Conservation (phyloP, 2,797 vertebrate genomes). For the Morelia viridis region DNA sequence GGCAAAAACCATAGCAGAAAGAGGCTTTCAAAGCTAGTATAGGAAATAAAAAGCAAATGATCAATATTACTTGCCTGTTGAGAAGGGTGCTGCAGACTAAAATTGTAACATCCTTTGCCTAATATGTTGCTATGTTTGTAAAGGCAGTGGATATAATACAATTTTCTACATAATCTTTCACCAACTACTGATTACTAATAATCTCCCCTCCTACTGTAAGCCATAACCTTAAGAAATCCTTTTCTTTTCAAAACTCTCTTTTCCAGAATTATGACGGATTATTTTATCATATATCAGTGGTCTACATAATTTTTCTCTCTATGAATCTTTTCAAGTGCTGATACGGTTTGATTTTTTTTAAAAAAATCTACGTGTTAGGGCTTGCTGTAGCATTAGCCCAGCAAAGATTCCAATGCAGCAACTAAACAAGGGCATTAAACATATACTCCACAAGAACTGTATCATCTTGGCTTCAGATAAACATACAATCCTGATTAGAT, state of each 20-base stretch:
- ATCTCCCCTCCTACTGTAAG: slow-evolving; percentile 37
- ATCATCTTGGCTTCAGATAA: no score
- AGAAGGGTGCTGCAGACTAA: slow-evolving; percentile 23
- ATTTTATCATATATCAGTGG: slow-evolving; percentile 7
- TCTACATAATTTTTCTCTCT: neutral
- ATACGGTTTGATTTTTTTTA: neutral
- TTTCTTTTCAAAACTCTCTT: slow-evolving; percentile 2
- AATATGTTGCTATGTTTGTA: slow-evolving; percentile 35
- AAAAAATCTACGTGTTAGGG: neutral
- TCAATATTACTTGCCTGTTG: neutral
- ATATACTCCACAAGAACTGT: neutral
- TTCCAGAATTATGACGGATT: slow-evolving; percentile 20
- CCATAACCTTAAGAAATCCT: slow-evolving; percentile 51
- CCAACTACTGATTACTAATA: slow-evolving; percentile 50
- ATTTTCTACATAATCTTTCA: slow-evolving; percentile 37
- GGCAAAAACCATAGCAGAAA: neutral
- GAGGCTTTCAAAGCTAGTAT: neutral
- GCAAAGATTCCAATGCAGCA: neutral
- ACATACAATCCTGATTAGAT: no score
- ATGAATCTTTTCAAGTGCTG: neutral
- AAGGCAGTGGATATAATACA: slow-evolving; percentile 25
- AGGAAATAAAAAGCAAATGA: neutral
- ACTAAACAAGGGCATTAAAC: neutral
- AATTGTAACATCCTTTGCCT: neutral
- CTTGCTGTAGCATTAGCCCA: neutral